Base-by-base conservation (phyloP, 2,888 invertebrate species). In the Ditylenchus weischeri region DNA sequence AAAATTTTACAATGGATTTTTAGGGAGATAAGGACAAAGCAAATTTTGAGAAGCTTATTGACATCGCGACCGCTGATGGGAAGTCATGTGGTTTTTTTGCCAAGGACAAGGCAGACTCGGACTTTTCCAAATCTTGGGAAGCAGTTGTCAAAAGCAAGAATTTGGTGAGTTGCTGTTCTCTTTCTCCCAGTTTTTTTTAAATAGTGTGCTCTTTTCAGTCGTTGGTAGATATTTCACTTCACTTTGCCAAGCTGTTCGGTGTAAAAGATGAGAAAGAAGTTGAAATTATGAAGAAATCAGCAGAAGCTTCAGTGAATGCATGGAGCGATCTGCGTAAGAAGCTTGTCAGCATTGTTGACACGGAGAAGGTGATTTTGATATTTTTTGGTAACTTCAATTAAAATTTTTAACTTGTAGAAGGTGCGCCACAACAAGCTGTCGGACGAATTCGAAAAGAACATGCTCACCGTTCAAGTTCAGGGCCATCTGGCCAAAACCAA, bases 291-390 rank as follows among this genome's bases (percentile, higher is more conserved):
- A 92, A 91, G 83, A 93, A 93, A 85, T 94, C 98, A 0, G 91
- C 91, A 77, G 86, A 90, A 83, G 92, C 93, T 15, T 91, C 94
- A 13, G 90, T 91, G 65, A 94, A 95, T 85, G 90, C 98, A 18
- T 98, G 94, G 84, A 91, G 90, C 61, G 94, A 92, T 85, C 38
- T 68, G 48, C 92, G 93, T 84, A 93, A 94, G 85, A 93, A 96
- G 85, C 91, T 98, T 74, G 93, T 96, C 90, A 94, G 94, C 84
- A 92, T 96, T 76, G 93, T 98, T 83, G 96, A 98, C 87, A 90
- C 92, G 6, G 98, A 98, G 84, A 93, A 84, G 82, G 76, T 76
- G 18, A n/a, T 15, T 69, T 38, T 29, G 3, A 29, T 29, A 29
- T 2, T 29, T 4, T 5, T 29, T 29, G 29, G 29, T 5, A 29